These are phyloP conservation scores for Phrynocephalus vlangalii DNA, from an alignment of 2,797 vertebrate genomes.

Conservation along the genomic window DNA sequence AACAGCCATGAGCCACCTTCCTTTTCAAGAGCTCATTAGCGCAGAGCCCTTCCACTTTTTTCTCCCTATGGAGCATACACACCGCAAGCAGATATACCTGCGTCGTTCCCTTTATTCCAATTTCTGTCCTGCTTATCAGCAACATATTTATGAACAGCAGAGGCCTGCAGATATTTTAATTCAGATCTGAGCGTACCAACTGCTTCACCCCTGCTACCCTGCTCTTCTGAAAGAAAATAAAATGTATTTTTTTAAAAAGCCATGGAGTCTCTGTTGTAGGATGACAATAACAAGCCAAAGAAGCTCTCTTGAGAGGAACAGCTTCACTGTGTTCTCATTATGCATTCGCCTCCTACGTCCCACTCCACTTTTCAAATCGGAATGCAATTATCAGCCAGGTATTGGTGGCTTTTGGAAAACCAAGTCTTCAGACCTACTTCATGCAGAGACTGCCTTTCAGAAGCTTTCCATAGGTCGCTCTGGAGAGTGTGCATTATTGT, in stretches of 20 bases:
- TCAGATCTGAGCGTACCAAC: background rate
- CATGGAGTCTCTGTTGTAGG: background rate
- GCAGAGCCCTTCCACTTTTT: background rate
- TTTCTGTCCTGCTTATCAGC: background rate
- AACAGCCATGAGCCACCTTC: background rate
- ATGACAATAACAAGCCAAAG: background rate
- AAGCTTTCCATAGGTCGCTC: slow-evolving; percentile 2
- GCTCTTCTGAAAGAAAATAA: background rate
- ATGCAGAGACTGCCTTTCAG: slow-evolving; percentile 2
- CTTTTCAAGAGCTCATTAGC: background rate
- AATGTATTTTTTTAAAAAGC: background rate
- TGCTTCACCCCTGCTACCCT: background rate
- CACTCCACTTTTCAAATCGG: background rate
- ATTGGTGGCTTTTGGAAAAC: background rate
- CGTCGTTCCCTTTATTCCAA: background rate
- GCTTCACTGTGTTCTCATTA: background rate
- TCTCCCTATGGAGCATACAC: background rate
- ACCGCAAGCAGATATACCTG: background rate
- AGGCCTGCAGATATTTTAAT: slow-evolving; percentile 2
- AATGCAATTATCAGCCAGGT: slow-evolving; percentile 28
- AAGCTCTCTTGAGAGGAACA: background rate
- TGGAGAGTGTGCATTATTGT: background rate
- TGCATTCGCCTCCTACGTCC: background rate
- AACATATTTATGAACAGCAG: background rate
- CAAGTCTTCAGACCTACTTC: slow-evolving; percentile 12